Percentiles rank a stretch among this genome's conserved stretches.
phyloP scores from a whole-genome alignment of 1,140 invertebrate genomes.

The Micrasema longulum region DNA sequence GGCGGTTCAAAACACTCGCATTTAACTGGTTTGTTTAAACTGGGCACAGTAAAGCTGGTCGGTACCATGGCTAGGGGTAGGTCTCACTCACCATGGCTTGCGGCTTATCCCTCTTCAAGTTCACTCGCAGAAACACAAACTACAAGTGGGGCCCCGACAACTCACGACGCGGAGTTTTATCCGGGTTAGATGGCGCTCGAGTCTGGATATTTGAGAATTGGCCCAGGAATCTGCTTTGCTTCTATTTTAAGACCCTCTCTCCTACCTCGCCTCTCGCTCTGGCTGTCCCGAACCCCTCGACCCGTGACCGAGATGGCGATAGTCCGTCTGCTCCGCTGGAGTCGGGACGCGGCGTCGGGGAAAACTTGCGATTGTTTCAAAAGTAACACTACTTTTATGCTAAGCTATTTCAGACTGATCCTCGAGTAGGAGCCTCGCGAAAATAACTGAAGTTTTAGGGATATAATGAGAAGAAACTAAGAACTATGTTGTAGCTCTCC shows the following conservation, averaged over 20 bases:
- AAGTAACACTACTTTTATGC: conserved; percentile 64
- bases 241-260: conserved; percentile 67
- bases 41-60: conserved; percentile 5
- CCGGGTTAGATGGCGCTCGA: conserved; percentile 76
- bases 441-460: conserved; percentile 38
- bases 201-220: conserved; percentile 71
- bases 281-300: conserved; percentile 58
- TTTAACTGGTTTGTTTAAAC: conserved; percentile 27
- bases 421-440: conserved; percentile 31
- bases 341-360: conserved; percentile 54
- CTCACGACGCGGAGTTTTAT: conserved; percentile 78
- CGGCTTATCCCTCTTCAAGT: conserved; percentile 71
- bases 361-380: conserved; percentile 56
- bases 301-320: not conserved
- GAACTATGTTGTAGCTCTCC: conserved; percentile 26
- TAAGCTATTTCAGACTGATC: conserved; percentile 64
- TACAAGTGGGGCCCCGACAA: conserved; percentile 78
- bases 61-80: conserved; percentile 45
- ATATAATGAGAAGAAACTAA: conserved; percentile 17
- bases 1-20: conserved; percentile 55
- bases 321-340: not conserved
- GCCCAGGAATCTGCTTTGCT: conserved; percentile 69
- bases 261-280: conserved; percentile 36
- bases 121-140: conserved; percentile 77
- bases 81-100: conserved; percentile 75